Conservation (phyloP, 2,797 vertebrate species). For the Myoxocephalus aenaeus region DNA sequence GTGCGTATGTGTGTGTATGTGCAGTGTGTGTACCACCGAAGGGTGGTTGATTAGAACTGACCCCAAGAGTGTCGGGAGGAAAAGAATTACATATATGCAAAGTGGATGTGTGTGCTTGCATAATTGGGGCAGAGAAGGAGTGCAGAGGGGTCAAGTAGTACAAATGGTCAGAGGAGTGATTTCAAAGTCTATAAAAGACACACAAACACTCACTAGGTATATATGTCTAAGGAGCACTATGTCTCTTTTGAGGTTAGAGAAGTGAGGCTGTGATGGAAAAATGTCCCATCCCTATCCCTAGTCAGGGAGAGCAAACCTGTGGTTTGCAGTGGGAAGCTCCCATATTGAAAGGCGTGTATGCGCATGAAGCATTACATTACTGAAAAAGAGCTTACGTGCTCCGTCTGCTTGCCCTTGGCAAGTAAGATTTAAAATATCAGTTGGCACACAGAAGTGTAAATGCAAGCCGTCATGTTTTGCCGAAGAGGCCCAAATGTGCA, state of each 20-base stretch:
- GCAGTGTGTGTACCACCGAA: conserved; percentile 60
- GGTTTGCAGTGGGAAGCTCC: conserved; percentile 38
- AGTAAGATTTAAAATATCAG: conserved; percentile 56
- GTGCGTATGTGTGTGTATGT: conserved; percentile 31
- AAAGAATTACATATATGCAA: conserved; percentile 78
- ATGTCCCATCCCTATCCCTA: conserved; percentile 26
- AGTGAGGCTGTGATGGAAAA: conserved; percentile 50
- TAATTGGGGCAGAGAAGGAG: conserved; percentile 70
- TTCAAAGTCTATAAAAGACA: conserved; percentile 57
- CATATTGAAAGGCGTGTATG: conserved; percentile 47
- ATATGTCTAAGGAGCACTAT: conserved; percentile 45
- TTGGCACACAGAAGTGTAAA: conserved; percentile 47
- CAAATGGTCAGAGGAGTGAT: conserved; percentile 67
- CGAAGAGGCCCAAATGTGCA: conserved; percentile 65
- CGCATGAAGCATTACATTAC: conserved; percentile 41
- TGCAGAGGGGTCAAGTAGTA: conserved; percentile 74
- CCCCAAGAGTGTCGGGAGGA: conserved; percentile 74
- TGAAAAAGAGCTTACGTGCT: conserved; percentile 33
- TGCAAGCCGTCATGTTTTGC: conserved; percentile 42
- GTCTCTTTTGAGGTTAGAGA: conserved; percentile 55
- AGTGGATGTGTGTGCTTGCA: conserved; percentile 73
- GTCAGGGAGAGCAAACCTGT: conserved; percentile 31
- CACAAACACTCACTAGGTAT: conserved; percentile 42
- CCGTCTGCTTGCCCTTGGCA: conserved; percentile 16
- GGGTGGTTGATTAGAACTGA: conserved; percentile 82